These are phyloP conservation scores for Cottoperca gobio DNA, from an alignment of 2,797 vertebrate genomes.

Conservation along the genomic window DNA sequence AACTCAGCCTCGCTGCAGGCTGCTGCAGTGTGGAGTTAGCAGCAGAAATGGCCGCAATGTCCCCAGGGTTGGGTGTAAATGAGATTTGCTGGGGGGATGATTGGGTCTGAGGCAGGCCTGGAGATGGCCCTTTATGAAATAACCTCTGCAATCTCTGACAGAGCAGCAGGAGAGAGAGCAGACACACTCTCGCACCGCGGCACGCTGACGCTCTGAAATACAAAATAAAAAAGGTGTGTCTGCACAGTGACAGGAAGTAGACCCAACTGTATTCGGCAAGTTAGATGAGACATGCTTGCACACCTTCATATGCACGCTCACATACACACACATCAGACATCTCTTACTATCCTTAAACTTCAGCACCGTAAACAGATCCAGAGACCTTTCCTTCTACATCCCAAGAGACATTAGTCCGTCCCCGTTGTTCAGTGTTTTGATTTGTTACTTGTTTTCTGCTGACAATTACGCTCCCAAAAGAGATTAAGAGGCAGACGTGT, in stretches of 20 bases:
- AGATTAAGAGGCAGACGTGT: neutral
- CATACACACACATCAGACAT: neutral
- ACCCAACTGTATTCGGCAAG: conserved; percentile 18
- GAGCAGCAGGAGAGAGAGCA: conserved; percentile 55
- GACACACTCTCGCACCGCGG: conserved; percentile 26
- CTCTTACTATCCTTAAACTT: neutral
- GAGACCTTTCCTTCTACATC: neutral
- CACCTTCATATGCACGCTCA: neutral
- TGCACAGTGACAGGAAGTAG: conserved; percentile 21
- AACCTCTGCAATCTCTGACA: conserved; percentile 68
- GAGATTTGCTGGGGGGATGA: conserved; percentile 77
- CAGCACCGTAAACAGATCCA: too few species aligned
- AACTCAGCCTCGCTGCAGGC: conserved; percentile 29
- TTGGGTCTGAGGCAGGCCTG: conserved; percentile 73
- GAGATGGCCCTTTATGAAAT: conserved; percentile 76
- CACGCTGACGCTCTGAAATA: conserved; percentile 33
- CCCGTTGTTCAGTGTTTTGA: neutral
- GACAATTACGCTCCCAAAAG: neutral
- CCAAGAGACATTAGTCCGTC: neutral
- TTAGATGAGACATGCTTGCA: neutral
- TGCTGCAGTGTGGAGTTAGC: conserved; percentile 53
- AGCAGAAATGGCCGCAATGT: conserved; percentile 64
- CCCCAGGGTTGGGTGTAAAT: conserved; percentile 70
- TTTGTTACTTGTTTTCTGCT: neutral
- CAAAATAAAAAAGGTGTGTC: conserved; percentile 20